Conservation (phyloP, 2,113 vertebrate genomes). For the Pelobates fuscus region DNA sequence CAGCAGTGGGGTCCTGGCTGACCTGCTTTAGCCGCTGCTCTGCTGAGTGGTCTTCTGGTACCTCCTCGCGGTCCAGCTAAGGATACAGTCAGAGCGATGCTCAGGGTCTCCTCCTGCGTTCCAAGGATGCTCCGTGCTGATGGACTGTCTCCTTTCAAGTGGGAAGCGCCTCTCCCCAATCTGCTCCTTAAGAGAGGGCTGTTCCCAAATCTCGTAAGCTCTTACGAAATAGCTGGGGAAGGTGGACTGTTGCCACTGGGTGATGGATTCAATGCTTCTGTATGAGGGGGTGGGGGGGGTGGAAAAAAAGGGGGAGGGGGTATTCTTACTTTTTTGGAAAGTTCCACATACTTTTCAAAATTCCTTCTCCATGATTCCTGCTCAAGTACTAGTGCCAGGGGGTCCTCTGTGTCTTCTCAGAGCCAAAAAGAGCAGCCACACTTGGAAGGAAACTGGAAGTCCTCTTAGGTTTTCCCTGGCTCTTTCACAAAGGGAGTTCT, state of each 20-base stretch:
- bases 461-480: slow-evolving; percentile 55
- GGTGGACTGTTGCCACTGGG: slow-evolving; percentile 75
- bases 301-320: slow-evolving; percentile 37
- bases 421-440: slow-evolving; percentile 48
- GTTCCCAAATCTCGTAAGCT: slow-evolving; percentile 78
- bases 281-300: slow-evolving; percentile 3
- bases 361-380: slow-evolving; percentile 46
- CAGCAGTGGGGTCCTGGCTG: too few species aligned
- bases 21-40: too few species aligned
- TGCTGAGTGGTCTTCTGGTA: neutral
- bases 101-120: slow-evolving; percentile 54
- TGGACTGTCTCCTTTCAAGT: slow-evolving; percentile 80
- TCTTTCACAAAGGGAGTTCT: neutral
- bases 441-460: slow-evolving; percentile 45
- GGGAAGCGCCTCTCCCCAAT: slow-evolving; percentile 77
- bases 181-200: slow-evolving; percentile 93
- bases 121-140: slow-evolving; percentile 61
- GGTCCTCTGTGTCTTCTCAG: slow-evolving; percentile 50
- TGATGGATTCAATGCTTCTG: slow-evolving; percentile 71
- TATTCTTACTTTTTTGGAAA: slow-evolving; percentile 48
- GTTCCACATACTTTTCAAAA: slow-evolving; percentile 48
- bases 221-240: slow-evolving; percentile 84
- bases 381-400: slow-evolving; percentile 54
- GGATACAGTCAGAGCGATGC: slow-evolving; percentile 32
- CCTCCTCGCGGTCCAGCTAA: slow-evolving; percentile 26